phyloP scores from a whole-genome alignment of 2,888 invertebrate genomes.

The Cheilosia grossa region DNA sequence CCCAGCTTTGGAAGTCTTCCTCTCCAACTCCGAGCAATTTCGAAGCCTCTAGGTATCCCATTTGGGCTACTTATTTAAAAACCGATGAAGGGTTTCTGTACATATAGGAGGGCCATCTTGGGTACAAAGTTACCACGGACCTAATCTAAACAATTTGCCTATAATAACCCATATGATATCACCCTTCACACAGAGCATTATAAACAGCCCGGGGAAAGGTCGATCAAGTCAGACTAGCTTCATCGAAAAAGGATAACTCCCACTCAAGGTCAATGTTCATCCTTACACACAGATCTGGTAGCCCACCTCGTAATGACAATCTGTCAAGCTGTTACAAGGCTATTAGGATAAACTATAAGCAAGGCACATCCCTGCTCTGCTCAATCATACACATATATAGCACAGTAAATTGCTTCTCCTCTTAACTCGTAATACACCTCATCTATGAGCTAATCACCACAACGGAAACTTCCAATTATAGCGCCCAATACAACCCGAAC shows the following conservation, averaged over 20 bases:
- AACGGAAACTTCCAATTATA: conserved; percentile 59
- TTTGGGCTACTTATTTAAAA: too few species aligned
- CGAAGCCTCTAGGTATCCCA: too few species aligned
- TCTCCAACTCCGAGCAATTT: too few species aligned
- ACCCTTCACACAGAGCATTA: background rate
- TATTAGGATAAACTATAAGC: conserved; percentile 42
- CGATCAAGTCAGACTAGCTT: background rate
- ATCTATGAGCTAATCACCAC: conserved; percentile 52
- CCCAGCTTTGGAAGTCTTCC: too few species aligned
- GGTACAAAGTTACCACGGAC: background rate
- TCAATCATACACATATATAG: conserved; percentile 2
- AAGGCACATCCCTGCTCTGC: conserved; percentile 21
- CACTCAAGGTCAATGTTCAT: conserved; percentile 19
- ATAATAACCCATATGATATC: background rate
- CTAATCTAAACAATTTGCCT: background rate
- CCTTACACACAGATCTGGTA: background rate
- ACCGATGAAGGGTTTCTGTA: background rate
- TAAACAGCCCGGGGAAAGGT: conserved; percentile 6
- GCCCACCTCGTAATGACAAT: conserved; percentile 20
- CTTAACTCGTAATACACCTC: conserved; percentile 50
- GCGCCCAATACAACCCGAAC: conserved; percentile 4
- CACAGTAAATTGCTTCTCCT: conserved; percentile 33
- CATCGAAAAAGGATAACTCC: background rate
- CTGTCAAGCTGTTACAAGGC: conserved; percentile 31
- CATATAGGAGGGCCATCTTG: background rate